Base-by-base conservation (phyloP, 2,797 vertebrate genomes). In the Sorex maritimensis region DNA sequence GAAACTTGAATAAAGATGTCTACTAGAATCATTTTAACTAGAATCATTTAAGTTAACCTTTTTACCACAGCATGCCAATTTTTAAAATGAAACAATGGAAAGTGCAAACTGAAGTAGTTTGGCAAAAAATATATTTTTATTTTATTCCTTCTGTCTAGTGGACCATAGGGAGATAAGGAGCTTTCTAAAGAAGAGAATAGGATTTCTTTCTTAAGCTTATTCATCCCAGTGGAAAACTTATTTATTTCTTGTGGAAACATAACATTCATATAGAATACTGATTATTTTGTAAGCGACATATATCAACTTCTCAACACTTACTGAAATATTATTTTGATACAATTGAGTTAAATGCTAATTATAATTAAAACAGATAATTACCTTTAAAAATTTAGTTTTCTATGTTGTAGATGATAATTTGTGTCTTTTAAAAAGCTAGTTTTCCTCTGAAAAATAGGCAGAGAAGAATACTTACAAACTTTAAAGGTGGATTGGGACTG, bases 211-310 rank as follows among this genome's bases (percentile, higher is more conserved):
- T 52, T 77, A 61, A 65, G 12, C 72, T 44, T 71, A 58, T 65
- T 84, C 44, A 71, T 61, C 19, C 6, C 46, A 71, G 8, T 68
- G 28, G 30, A 58, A 8, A 65, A 68, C 8, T 55, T 28, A 52
- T 46, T 81, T 81, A 74, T 28, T 89, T 84, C 34, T 81, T 6
- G 81, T 28, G 34, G 81, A 79, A 82, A 73, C 11, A 85, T 24
- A 75, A 52, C 28, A 67, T 55, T 73, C 55, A 73, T 8, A 58
- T 15, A 81, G n/a, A 61, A 15, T 81, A 24, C 11, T 88, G 34
- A 65, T 86, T 46, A 13, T 69, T 92, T 72, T 11, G 77, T 55
- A 65, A 77, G 19, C n/a, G 24, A 28, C 19, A 84, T 23, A 87
- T 26, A 87, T 19, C 30, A 78, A 86, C 6, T n/a, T 92, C 19